Evolutionary conservation across 1,140 invertebrate species (phyloP), one percentile per base, ranked within the genome.

Genomic region (Drosophila guanche): DNA sequence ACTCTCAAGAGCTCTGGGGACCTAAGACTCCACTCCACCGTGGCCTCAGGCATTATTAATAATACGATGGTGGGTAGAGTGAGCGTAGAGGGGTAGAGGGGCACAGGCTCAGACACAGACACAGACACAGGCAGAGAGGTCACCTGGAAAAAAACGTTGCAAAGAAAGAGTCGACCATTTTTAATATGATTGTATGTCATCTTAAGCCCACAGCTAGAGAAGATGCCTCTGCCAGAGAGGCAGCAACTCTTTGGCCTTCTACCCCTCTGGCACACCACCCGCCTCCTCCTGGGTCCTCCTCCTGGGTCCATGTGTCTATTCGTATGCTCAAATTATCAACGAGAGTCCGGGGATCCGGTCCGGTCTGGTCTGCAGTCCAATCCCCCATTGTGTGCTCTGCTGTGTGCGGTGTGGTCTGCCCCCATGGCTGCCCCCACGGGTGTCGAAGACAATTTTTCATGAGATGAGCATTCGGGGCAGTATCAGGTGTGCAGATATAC

Each of bases 171-270:
- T 10, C 83, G 83, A 88, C 83, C 83, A 88, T 88, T 88, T 88
- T 88, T 88, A 88, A 88, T 88, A 88, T 88, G 83, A 88, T 88
- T 88, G 83, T 88, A 79, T 88, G 83, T 88, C 83, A 88, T 88
- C 83, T 88, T 88, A 88, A 83, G 78, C 83, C 70, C 55, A 76
- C 83, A 76, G 66, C 63, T 14, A 3, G 7, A 46, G 25, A 48
- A 56, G 25, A 4, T 8, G 33, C 33, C 33, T 4, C 53, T 27
- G 50, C 50, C 29, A 52, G 29, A 27, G 14, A 33, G 50, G 4
- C 14, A 52, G 50, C 27, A n/a, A 10, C 33, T 37, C 33, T 37
- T 37, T 37, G 33, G 33, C 33, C 33, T 10, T 37, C 10, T 27
- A 0, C 3, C 29, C 29, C 8, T 10, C 29, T 8, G 16, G 16